Base-by-base conservation (phyloP, 2,113 vertebrate species). In the Nesoenas mayeri region DNA sequence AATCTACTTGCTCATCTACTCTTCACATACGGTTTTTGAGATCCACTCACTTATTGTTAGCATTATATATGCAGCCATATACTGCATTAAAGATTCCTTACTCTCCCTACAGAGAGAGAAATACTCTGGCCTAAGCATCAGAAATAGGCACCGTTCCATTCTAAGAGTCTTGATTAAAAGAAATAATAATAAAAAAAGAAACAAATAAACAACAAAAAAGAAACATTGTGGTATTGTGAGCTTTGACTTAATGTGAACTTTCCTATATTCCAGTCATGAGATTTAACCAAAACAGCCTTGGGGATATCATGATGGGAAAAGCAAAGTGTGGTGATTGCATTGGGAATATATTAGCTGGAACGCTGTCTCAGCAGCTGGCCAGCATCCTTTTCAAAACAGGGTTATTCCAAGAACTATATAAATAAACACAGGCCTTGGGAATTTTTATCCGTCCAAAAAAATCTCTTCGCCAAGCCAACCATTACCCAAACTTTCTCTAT, bases 361-460 rank as follows among this genome's bases (percentile, higher is more conserved):
- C 28, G 91, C 96, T 96, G 93, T 95, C 95, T 97, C 97, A 98
- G 96, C 96, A 98, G 97, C 96, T 98, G 97, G 97, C 96, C 42
- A 92, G 92, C 85, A 96, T 94, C 94, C 97, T 87, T 97, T 96
- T 94, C 89, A 97, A 97, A 98, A 95, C 93, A 92, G 95, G 94
- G 60, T 98, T 98, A 97, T 98, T 98, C 97, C 96, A 97, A 98
- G 85, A 97, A 96, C 97, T 98, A 98, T 98, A 97, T 98, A 98
- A 98, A 98, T 98, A 98, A 98, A 98, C 97, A 98, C 97, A 97
- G 94, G 85, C 94, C 97, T 98, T 98, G 98, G 98, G 98, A 99
- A 98, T 98, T 97, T 95, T 96, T 94, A 97, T 97, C 96, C 91
- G 4, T 98, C 98, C 61, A 97, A 94, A 95, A 93, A 97, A 80